phyloP scores from a whole-genome alignment of 2,888 invertebrate species.

The Reticulitermes lucifugus region DNA sequence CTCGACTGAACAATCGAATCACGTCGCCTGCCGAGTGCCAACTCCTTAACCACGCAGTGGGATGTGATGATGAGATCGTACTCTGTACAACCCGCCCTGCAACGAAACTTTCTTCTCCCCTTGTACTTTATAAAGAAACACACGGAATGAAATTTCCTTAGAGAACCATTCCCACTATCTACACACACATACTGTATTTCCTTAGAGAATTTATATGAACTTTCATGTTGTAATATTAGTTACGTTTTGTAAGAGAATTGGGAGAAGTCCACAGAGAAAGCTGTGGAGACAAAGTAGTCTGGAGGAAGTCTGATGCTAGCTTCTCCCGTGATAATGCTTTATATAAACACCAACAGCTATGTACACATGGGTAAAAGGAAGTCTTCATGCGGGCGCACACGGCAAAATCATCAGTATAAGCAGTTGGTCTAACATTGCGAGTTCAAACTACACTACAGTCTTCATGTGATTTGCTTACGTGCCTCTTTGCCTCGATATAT shows the following conservation, averaged over 20 bases:
- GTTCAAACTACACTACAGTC: neutral
- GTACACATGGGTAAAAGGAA: neutral
- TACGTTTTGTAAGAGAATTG: neutral
- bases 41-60: neutral
- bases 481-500: neutral
- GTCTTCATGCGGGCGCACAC: slow-evolving; percentile 5
- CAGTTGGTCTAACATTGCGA: neutral
- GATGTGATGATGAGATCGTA: neutral
- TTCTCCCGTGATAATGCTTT: neutral
- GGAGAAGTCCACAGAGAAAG: neutral
- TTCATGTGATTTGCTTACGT: neutral
- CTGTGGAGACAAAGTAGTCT: neutral
- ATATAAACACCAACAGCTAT: neutral
- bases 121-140: neutral
- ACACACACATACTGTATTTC: neutral
- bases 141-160: slow-evolving; percentile 2
- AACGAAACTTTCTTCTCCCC: neutral
- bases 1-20: neutral
- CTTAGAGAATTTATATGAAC: neutral
- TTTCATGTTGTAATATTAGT: neutral
- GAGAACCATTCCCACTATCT: neutral
- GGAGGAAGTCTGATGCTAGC: neutral
- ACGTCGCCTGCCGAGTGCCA: neutral
- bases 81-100: neutral
- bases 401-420: slow-evolving; percentile 3